Evolutionary conservation across 2,888 invertebrate genomes (phyloP), one percentile per base, ranked within the genome.

Genomic region (Spilosoma lubricipeda): DNA sequence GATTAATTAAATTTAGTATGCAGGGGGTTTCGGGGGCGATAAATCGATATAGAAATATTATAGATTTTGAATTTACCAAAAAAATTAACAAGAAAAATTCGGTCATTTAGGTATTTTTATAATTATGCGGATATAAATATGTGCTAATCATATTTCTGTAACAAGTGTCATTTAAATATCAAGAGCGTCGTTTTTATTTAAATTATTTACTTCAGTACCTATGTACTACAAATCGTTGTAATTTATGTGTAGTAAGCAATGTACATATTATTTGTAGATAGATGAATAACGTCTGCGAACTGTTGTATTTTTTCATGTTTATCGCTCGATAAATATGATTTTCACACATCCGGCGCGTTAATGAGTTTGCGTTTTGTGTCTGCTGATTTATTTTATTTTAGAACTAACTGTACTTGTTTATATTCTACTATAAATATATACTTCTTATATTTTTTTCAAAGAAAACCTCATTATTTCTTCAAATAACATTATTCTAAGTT

Each of bases 241-340:
- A 76, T 80, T 74, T 79, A 81, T 77, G 68, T 33, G 45, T 73
- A 72, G 69, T 82, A 77, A 74, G 76, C 75, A 82, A 82, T 45
- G 67, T 30, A 74, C 42, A 73, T 70, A 74, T 67, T 79, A 75
- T 72, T 66, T 36, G 74, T 71, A 79, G 72, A 77, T 42, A 59
- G 70, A 77, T 42, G 67, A 71, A 77, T 72, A 66, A 69, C 75
- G 36, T 36, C 67, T 39, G 36, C 63, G 30, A 56, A 75, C 72
- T 67, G 48, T 74, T 75, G 27, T 64, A 67, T 71, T 48, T 52
- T 75, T 71, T 81, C 70, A 30, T 74, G 75, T 74, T 73, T 66
- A 76, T 64, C 74, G 75, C 67, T 69, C 69, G 71, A 68, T 66
- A 73, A 80, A 77, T 75, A 74, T 77, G 67, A 69, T 76, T 76